phyloP scores from a whole-genome alignment of 2,797 vertebrate genomes.

The Otolemur crassicaudatus region DNA sequence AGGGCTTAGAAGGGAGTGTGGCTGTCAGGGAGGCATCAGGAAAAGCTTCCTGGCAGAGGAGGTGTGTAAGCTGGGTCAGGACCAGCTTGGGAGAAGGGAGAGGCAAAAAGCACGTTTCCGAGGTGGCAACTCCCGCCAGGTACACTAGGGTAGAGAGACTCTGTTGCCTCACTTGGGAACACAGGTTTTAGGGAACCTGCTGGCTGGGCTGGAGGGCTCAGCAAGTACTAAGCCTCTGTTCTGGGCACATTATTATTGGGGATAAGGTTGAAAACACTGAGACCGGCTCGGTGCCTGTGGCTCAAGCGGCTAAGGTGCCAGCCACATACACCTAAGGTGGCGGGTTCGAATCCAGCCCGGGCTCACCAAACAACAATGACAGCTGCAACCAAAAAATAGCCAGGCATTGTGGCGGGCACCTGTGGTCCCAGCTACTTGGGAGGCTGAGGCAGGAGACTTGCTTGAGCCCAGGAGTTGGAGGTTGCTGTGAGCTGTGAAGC shows the following conservation, averaged over 20 bases:
- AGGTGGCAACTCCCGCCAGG: background rate
- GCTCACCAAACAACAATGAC: no score
- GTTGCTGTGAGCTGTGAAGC: no score
- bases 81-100: background rate
- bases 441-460: no score
- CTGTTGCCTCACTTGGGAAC: background rate
- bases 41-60: conserved; percentile 11
- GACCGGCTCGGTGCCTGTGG: background rate
- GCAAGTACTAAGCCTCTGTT: background rate
- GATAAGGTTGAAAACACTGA: background rate
- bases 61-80: background rate
- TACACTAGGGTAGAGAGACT: background rate
- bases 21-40: background rate
- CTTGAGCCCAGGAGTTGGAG: no score
- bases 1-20: background rate
- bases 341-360: no score
- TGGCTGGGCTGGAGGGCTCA: background rate
- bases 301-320: no score
- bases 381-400: no score
- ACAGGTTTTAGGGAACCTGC: background rate
- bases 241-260: no score
- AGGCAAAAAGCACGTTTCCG: background rate
- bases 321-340: no score
- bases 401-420: no score
- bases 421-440: no score